Conservation (phyloP, 2,797 vertebrate genomes). For the Adelosebastes latens region DNA sequence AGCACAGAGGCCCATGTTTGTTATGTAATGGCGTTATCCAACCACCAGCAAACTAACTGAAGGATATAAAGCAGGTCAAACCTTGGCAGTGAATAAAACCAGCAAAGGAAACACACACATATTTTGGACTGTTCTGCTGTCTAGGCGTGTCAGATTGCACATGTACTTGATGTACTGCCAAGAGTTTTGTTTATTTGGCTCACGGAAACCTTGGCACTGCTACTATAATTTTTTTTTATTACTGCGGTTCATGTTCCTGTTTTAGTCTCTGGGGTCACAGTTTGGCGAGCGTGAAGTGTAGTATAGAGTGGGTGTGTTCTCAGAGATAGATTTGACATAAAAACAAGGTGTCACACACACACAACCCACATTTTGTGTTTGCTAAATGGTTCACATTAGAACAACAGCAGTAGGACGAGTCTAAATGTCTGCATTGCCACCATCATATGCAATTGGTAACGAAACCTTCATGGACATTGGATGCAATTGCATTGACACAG, state of each 20-base stretch:
- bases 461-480: background rate
- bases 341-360: background rate
- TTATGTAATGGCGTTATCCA: conserved; percentile 76
- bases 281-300: background rate
- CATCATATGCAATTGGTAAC: background rate
- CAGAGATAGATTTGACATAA: background rate
- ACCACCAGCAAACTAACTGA: conserved; percentile 42
- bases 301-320: background rate
- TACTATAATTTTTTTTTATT: background rate
- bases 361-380: background rate
- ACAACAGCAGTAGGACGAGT: background rate
- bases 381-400: background rate
- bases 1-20: conserved; percentile 25
- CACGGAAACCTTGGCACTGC: fast-evolving
- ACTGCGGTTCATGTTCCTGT: background rate
- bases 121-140: background rate
- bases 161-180: background rate
- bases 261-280: background rate
- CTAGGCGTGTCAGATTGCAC: conserved; percentile 17
- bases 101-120: conserved; percentile 12
- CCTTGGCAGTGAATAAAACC: background rate
- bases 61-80: conserved; percentile 66
- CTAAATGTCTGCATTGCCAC: background rate
- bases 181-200: conserved; percentile 3
- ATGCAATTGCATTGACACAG: background rate